phyloP scores from a whole-genome alignment of 1,140 invertebrate genomes.

The Panagrolaimus sp. region DNA sequence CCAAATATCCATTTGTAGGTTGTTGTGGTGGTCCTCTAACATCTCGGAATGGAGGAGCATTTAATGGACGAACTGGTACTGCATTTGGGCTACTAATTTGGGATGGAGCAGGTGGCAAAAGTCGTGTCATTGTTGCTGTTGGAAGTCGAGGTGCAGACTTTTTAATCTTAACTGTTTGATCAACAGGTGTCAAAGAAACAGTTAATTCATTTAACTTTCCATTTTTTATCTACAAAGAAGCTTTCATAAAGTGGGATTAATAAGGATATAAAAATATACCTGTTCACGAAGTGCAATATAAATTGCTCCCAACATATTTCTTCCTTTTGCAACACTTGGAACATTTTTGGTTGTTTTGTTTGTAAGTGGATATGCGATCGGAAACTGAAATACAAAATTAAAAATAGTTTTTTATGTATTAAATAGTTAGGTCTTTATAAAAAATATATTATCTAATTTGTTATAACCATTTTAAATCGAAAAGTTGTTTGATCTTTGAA shows the following conservation, averaged over 20 bases:
- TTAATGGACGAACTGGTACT: not conserved
- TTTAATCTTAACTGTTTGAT: not conserved
- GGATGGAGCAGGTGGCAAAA: not conserved
- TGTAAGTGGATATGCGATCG: conserved; percentile 42
- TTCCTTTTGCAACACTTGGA: conserved; percentile 41
- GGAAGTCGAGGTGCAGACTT: not conserved
- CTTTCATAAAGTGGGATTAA: not conserved
- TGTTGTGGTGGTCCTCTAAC: not conserved
- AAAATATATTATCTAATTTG: no score
- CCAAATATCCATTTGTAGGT: not conserved
- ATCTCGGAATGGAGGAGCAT: not conserved
- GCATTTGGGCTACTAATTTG: not conserved
- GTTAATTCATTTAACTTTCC: not conserved
- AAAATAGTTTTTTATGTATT: no score
- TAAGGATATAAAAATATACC: not conserved
- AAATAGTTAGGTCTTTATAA: no score
- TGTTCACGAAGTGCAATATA: conserved; percentile 46
- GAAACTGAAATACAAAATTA: conserved; percentile 47
- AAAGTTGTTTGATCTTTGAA: no score
- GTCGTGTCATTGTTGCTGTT: not conserved
- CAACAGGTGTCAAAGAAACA: not conserved
- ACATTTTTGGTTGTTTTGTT: conserved; percentile 38
- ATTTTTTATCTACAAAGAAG: not conserved
- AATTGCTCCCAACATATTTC: conserved; percentile 48
- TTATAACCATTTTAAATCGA: no score